These are phyloP conservation scores for Caenorhabditis wallacei DNA, from an alignment of 2,888 invertebrate genomes.

Conservation along the genomic window DNA sequence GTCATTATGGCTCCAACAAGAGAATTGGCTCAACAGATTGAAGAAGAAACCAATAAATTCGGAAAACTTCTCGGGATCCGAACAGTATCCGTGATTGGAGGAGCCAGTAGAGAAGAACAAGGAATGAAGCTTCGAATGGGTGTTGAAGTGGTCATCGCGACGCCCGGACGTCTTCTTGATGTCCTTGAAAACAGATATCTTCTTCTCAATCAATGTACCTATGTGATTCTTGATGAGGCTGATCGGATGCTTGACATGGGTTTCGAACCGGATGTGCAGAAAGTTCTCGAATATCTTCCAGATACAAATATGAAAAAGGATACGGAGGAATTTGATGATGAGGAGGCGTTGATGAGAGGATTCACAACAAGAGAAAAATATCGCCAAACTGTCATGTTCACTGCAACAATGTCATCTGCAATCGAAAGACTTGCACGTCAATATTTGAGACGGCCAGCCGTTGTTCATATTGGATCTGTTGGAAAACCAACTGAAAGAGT, in stretches of 20 bases:
- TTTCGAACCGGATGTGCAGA: conserved; percentile 96
- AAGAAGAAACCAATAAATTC: conserved; percentile 98
- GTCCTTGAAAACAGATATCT: conserved; percentile 98
- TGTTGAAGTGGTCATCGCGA: conserved; percentile 98
- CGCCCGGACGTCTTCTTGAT: conserved; percentile 98
- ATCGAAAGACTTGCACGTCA: conserved; percentile 96
- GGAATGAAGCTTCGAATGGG: conserved; percentile 90
- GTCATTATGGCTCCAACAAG: conserved; percentile 99
- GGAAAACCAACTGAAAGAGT: conserved; percentile 98
- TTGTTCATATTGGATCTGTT: conserved; percentile 96
- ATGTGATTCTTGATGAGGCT: conserved; percentile 91
- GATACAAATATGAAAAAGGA: conserved; percentile 98
- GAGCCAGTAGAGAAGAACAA: conserved; percentile 96
- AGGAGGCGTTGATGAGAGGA: conserved; percentile 92
- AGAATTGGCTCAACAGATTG: conserved; percentile 86
- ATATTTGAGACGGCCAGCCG: conserved; percentile 95
- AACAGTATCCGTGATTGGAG: conserved; percentile 97
- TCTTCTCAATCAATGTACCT: conserved; percentile 97
- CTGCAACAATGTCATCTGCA: conserved; percentile 99
- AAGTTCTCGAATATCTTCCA: conserved; percentile 97
- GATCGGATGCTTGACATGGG: conserved; percentile 99
- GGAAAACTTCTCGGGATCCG: conserved; percentile 92
- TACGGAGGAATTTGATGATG: conserved; percentile 97
- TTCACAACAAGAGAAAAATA: conserved; percentile 97
- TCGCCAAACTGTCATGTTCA: conserved; percentile 99